phyloP scores from a whole-genome alignment of 2,797 vertebrate genomes.

The Periophthalmus magnuspinnatus region DNA sequence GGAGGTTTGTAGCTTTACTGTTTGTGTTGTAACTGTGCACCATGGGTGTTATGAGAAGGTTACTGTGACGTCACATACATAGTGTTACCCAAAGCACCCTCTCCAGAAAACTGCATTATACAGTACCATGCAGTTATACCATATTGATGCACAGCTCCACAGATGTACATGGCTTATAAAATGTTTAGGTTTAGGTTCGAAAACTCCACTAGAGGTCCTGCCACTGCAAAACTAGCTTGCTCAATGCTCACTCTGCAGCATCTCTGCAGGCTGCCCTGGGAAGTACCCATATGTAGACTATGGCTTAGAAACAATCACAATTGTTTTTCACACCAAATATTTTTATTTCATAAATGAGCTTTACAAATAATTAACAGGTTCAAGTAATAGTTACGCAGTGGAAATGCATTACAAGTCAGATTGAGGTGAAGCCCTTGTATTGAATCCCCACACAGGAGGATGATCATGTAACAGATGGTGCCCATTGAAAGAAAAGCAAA shows the following conservation, averaged over 20 bases:
- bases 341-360: conserved; percentile 56
- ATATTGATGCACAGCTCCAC: not conserved
- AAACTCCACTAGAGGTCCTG: not conserved
- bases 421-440: conserved; percentile 43
- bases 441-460: conserved; percentile 16
- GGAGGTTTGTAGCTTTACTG: conserved; percentile 3
- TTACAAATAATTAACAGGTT: conserved; percentile 39
- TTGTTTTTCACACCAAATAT: conserved; percentile 42
- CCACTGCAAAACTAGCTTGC: not conserved
- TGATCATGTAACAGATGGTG: conserved; percentile 37
- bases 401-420: conserved; percentile 2
- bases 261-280: too few relatives aligned
- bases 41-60: conserved; percentile 7
- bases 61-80: conserved; percentile 71
- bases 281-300: not conserved
- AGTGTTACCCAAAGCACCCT: conserved; percentile 19
- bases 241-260: not conserved
- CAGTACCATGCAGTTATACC: not conserved
- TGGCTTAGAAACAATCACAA: not conserved
- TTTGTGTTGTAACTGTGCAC: conserved; percentile 22
- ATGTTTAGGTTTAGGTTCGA: not conserved
- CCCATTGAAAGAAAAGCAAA: conserved; percentile 30
- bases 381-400: conserved; percentile 37
- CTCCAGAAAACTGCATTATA: not conserved
- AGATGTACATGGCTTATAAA: not conserved